Percentiles rank a stretch among this genome's conserved stretches.
phyloP scores from a whole-genome alignment of 53 echinoderm and acorn worm genomes.

The Antedon mediterranea region DNA sequence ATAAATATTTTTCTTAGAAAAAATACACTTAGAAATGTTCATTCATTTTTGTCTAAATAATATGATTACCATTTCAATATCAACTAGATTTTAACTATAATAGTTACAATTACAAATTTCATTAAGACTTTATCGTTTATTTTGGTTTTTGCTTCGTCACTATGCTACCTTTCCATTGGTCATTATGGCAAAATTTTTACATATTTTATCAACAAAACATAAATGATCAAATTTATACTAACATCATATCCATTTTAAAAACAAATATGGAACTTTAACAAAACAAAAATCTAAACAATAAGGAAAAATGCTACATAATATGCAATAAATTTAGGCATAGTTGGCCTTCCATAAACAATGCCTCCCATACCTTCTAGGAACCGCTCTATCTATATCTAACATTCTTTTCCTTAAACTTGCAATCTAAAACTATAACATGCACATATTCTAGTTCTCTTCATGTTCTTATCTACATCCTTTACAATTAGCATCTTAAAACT shows the following conservation, averaged over 20 bases:
- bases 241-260: neutral
- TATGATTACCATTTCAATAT: neutral
- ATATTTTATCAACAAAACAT: neutral
- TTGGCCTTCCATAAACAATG: neutral
- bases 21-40: neutral
- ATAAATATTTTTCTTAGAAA: neutral
- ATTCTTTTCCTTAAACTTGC: neutral
- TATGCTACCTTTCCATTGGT: neutral
- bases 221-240: neutral
- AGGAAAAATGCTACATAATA: neutral
- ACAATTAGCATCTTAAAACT: neutral
- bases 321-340: neutral
- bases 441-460: neutral
- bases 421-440: neutral
- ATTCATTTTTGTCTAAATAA: neutral
- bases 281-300: neutral
- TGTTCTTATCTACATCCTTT: neutral
- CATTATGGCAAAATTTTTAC: neutral
- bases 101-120: neutral
- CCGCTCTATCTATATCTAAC: neutral
- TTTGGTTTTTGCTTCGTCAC: neutral
- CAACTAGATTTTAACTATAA: neutral
- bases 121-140: neutral
- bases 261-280: neutral
- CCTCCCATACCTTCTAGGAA: neutral